Base-by-base conservation (phyloP, 2,888 invertebrate species). In the Andrena trimmerana region DNA sequence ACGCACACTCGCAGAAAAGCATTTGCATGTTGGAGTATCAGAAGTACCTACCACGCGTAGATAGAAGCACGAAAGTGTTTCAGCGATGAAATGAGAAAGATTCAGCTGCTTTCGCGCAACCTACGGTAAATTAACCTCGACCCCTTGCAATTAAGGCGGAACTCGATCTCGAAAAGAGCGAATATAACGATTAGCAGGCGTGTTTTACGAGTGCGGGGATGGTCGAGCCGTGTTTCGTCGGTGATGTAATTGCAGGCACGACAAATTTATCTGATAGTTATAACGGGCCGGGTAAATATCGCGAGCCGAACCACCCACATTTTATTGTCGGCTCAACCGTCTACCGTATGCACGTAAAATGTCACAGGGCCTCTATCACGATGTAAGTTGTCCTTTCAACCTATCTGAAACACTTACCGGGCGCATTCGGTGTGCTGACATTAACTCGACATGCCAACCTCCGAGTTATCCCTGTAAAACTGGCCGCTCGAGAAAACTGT, bases 131-230 rank as follows among this genome's bases (percentile, higher is more conserved):
- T 79, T 79, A 77, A 71, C 73, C 54, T 36, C 67, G 63, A 57
- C 29, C 68, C 80, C 42, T 52, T 67, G 80, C 80, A 85, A 85
- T 85, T 85, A 85, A 82, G 78, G 84, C 81, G 81, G 75, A 68
- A 59, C 78, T 24, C 72, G 57, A 67, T 59, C 50, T 71, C 79
- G 48, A 67, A 80, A 83, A 72, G 50, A 67, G 73, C 72, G 80
- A 84, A 54, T 71, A 59, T 52, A 84, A 81, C 81, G 74, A 81
- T 84, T 84, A 75, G 62, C 82, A 48, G 62, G 69, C 78, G 78
- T 82, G 79, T 83, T 83, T 84, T 84, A 84, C 50, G 84, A 72
- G 54, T 33, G 27, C 36, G 31, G 65, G 75, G 65, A 79, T 57
- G 79, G 68, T 8, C 63, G 20, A 27, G 29, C 29, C 73, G 57